These are phyloP conservation scores for Calliopum simillimum DNA, from an alignment of 2,888 invertebrate genomes.

Conservation along the genomic window DNA sequence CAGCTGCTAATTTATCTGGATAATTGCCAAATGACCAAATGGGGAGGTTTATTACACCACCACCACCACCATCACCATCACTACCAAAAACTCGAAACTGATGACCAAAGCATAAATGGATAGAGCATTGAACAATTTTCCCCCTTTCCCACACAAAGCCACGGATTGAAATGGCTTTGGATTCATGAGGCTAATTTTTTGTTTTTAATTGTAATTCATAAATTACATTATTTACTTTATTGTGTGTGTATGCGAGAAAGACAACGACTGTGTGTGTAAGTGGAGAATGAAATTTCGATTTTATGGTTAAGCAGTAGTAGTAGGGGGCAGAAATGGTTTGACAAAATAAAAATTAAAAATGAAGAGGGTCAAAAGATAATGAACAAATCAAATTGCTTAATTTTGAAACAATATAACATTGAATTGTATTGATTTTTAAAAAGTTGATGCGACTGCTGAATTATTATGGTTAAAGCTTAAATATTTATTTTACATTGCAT, in stretches of 20 bases:
- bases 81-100: constrained; percentile 50
- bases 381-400: not conserved
- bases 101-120: constrained; percentile 56
- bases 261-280: not conserved
- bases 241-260: not conserved
- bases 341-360: not conserved
- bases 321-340: no score
- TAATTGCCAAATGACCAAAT: constrained; percentile 66
- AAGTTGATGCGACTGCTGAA: not conserved
- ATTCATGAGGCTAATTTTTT: constrained; percentile 54
- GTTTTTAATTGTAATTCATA: constrained; percentile 65
- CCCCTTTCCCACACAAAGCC: not conserved
- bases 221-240: constrained; percentile 59
- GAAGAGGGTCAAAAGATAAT: constrained; percentile 16
- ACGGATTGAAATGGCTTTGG: constrained; percentile 37
- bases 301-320: constrained; percentile 2
- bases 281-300: not conserved
- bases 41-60: constrained; percentile 66
- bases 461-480: not conserved
- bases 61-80: no score
- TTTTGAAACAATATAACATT: constrained; percentile 9
- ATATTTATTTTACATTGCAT: no score
- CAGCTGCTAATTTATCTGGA: constrained; percentile 66
- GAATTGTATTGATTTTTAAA: constrained; percentile 6
- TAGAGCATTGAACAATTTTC: constrained; percentile 16